These are phyloP conservation scores for Nesidiocoris tenuis DNA, from an alignment of 2,888 invertebrate species.

Conservation along the genomic window DNA sequence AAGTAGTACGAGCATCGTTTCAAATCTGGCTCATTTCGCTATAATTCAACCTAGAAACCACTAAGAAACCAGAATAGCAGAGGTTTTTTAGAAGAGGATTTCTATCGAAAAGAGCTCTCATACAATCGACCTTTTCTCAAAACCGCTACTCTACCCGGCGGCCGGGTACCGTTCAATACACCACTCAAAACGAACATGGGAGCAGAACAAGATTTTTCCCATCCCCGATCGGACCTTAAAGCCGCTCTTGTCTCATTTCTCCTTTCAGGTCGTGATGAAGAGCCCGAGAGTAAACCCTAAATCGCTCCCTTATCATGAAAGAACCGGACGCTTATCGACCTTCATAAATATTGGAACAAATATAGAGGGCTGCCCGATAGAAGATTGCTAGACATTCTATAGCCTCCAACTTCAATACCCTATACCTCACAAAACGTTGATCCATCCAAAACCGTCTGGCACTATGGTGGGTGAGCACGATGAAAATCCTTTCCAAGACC, in stretches of 20 bases:
- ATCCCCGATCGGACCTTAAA: neutral
- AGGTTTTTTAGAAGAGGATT: too few species aligned
- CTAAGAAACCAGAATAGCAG: too few species aligned
- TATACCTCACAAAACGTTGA: neutral
- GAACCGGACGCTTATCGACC: neutral
- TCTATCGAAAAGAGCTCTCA: too few species aligned
- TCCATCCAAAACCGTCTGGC: neutral
- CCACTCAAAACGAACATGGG: neutral
- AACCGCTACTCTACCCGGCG: too few species aligned
- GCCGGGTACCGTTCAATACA: too few species aligned
- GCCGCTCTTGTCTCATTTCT: conserved; percentile 27
- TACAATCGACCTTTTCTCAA: too few species aligned
- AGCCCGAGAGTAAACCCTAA: conserved; percentile 4
- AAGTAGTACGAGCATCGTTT: too few species aligned
- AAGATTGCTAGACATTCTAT: neutral
- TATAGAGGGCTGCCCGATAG: neutral
- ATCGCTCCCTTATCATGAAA: conserved; percentile 12
- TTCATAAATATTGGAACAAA: neutral
- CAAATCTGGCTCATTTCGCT: too few species aligned
- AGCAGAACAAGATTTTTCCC: neutral
- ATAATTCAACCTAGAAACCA: too few species aligned
- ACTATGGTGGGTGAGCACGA: too few species aligned
- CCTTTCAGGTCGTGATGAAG: conserved; percentile 23
- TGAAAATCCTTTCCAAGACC: too few species aligned
- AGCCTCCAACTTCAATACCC: neutral